Evolutionary conservation across 2,888 invertebrate species (phyloP).

Genomic region (Hydropsyche betteni): DNA sequence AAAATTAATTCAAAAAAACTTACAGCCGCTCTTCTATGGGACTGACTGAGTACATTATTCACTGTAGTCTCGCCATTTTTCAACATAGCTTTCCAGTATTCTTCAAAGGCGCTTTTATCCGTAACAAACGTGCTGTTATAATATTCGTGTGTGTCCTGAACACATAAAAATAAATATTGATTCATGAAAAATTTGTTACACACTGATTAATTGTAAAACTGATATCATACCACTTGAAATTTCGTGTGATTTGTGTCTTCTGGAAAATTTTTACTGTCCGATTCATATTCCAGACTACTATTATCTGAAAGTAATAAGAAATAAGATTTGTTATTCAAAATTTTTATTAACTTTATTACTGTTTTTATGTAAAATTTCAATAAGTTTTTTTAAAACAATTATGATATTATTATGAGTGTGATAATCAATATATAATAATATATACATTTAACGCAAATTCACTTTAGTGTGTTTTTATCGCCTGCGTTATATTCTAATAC

Average conservation of each 20-base stretch:
- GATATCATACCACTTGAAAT: conserved; percentile 16
- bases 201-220: neutral
- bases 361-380: no score
- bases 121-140: conserved; percentile 80
- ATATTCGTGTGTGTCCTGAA: conserved; percentile 77
- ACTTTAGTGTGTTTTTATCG: no score
- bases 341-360: no score
- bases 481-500: no score
- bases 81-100: conserved; percentile 78
- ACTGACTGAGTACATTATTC: conserved; percentile 79
- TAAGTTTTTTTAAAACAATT: no score
- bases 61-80: conserved; percentile 67
- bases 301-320: conserved; percentile 59
- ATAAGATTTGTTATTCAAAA: no score
- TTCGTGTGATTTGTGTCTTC: conserved; percentile 8
- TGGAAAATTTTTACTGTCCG: conserved; percentile 35
- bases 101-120: conserved; percentile 67
- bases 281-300: conserved; percentile 57
- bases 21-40: conserved; percentile 87
- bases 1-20: conserved; percentile 55
- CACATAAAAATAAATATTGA: conserved; percentile 45
- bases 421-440: no score
- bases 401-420: no score
- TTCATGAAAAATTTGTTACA: neutral
- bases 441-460: no score